Percentiles rank a stretch among this genome's conserved stretches.
phyloP scores from a whole-genome alignment of 2,888 invertebrate genomes.

The Drosophila tripunctata region DNA sequence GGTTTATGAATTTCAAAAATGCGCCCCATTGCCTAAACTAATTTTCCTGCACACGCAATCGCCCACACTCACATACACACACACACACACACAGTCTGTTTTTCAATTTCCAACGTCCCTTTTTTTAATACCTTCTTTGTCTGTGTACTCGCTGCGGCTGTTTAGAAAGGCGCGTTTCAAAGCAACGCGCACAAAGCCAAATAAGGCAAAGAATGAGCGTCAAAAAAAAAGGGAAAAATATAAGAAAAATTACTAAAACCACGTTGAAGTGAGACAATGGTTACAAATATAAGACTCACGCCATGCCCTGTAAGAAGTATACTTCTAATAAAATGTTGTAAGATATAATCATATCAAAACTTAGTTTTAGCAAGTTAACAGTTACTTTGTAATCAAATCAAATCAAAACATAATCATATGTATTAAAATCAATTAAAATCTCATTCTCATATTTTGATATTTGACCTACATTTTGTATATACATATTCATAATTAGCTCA shows the following conservation, averaged over 20 bases:
- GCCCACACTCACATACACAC: conserved; percentile 20
- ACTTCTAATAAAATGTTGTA: no score
- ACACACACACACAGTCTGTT: conserved; percentile 7
- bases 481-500: no score
- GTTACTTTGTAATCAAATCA: no score
- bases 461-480: no score
- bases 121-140: conserved; percentile 19
- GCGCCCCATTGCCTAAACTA: conserved; percentile 66
- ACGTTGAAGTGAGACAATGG: conserved; percentile 9
- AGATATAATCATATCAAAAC: no score
- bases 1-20: conserved; percentile 77
- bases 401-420: no score
- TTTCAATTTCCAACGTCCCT: conserved; percentile 45
- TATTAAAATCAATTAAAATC: no score
- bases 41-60: conserved; percentile 62
- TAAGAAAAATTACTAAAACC: conserved; percentile 9
- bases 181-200: conserved; percentile 20
- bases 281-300: not conserved
- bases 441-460: no score
- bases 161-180: conserved; percentile 49
- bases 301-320: conserved; percentile 28
- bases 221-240: not conserved
- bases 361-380: no score
- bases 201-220: not conserved
- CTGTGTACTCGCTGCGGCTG: conserved; percentile 27